A percentile compares a stretch with the other conserved stretches of the same genome.
These are phyloP conservation scores for Cariama cristata DNA, from an alignment of 2,113 vertebrate species.

Conservation along the genomic window DNA sequence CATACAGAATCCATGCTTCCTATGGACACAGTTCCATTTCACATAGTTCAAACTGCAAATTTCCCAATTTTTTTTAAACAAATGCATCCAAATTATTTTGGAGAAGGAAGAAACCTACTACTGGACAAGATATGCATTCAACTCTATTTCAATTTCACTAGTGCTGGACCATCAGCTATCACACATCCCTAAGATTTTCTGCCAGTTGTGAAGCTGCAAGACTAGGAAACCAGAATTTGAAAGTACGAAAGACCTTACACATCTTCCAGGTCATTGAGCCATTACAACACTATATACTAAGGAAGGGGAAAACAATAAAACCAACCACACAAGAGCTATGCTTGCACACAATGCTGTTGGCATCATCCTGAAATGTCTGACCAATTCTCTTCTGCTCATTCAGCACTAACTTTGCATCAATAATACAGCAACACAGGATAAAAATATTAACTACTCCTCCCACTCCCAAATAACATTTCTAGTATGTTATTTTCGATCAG, in stretches of 20 bases:
- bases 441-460: background rate
- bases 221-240: background rate
- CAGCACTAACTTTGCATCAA: background rate
- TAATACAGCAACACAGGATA: background rate
- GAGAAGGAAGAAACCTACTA: background rate
- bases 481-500: background rate
- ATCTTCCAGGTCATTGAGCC: background rate
- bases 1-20: background rate
- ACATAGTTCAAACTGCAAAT: background rate
- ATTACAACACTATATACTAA: background rate
- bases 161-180: background rate
- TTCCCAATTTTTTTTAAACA: background rate
- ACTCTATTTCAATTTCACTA: background rate
- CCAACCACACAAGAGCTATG: background rate
- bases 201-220: background rate
- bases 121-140: rapidly evolving
- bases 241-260: background rate
- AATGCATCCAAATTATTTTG: background rate
- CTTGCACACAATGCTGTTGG: background rate
- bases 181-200: background rate
- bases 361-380: background rate
- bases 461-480: background rate
- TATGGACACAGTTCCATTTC: background rate
- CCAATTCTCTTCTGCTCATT: background rate
- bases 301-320: background rate